Evolutionary conservation across 2,888 invertebrate species (phyloP).

Genomic region (Philereme vetulata): DNA sequence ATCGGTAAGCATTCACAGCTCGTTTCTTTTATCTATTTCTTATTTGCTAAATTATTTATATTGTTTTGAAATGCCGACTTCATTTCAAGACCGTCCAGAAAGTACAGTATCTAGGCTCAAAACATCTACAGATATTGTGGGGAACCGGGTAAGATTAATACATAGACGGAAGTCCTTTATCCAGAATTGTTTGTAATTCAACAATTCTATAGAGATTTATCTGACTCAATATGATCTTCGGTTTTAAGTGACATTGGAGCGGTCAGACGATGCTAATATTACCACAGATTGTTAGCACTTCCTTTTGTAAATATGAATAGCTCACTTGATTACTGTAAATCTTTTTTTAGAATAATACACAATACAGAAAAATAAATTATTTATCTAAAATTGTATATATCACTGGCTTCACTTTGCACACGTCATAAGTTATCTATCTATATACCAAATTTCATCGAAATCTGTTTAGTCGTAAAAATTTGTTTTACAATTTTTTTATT

Average conservation of each 20-base stretch:
- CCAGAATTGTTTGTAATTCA: slow-evolving; percentile 33
- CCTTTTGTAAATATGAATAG: too few species aligned
- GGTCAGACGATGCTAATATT: slow-evolving; percentile 17
- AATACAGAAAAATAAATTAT: too few species aligned
- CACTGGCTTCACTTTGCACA: too few species aligned
- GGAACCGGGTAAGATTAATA: slow-evolving; percentile 34
- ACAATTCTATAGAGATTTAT: slow-evolving; percentile 20
- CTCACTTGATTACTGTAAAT: too few species aligned
- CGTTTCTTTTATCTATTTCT: slow-evolving; percentile 39
- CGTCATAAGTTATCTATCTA: too few species aligned
- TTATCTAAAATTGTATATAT: too few species aligned
- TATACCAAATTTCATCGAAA: too few species aligned
- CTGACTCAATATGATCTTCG: slow-evolving; percentile 16
- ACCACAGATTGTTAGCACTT: not conserved
- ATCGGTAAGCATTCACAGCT: slow-evolving; percentile 50
- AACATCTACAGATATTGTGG: slow-evolving; percentile 15
- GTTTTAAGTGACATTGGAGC: slow-evolving; percentile 16
- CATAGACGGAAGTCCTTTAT: slow-evolving; percentile 44
- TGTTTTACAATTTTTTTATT: too few species aligned
- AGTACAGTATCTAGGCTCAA: not conserved
- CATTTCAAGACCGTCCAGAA: slow-evolving; percentile 24
- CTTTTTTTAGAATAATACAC: too few species aligned
- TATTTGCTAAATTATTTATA: slow-evolving; percentile 26
- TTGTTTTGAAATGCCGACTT: slow-evolving; percentile 28
- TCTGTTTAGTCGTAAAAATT: too few species aligned